These are phyloP conservation scores for Cyrtonyx montezumae DNA, from an alignment of 2,113 vertebrate species.

Conservation along the genomic window DNA sequence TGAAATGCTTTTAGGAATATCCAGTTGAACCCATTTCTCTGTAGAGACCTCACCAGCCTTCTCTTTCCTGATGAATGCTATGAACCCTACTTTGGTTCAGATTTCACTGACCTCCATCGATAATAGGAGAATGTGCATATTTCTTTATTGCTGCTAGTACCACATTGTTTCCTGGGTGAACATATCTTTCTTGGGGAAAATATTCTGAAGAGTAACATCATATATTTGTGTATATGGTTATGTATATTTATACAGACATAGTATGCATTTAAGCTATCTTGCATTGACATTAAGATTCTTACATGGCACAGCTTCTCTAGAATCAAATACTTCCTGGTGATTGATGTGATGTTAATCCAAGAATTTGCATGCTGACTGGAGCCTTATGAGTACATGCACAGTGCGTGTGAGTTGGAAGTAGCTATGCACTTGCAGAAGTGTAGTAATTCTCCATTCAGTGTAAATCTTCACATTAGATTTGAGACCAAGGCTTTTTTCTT, in stretches of 20 bases:
- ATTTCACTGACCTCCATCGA: neutral
- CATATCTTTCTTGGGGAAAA: neutral
- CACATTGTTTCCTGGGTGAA: neutral
- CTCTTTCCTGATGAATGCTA: conserved; percentile 20
- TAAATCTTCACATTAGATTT: neutral
- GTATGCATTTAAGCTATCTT: neutral
- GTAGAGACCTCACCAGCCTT: neutral
- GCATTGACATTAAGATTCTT: neutral
- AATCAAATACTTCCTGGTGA: neutral
- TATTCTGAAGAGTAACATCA: neutral
- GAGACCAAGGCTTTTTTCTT: neutral
- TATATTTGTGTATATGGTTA: neutral
- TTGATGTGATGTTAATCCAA: neutral
- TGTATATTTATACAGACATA: neutral
- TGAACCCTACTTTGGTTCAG: neutral
- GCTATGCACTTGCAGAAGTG: neutral
- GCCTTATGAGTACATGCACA: accelerated
- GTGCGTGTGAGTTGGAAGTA: neutral
- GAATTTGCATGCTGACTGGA: neutral
- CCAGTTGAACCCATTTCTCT: conserved; percentile 16
- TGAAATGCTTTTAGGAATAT: conserved; percentile 66
- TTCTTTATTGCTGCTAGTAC: neutral
- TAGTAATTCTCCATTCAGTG: neutral
- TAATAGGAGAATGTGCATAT: neutral
- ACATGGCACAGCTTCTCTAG: neutral